phyloP scores from a whole-genome alignment of 2,113 vertebrate species.

The Hoplias malabaricus region DNA sequence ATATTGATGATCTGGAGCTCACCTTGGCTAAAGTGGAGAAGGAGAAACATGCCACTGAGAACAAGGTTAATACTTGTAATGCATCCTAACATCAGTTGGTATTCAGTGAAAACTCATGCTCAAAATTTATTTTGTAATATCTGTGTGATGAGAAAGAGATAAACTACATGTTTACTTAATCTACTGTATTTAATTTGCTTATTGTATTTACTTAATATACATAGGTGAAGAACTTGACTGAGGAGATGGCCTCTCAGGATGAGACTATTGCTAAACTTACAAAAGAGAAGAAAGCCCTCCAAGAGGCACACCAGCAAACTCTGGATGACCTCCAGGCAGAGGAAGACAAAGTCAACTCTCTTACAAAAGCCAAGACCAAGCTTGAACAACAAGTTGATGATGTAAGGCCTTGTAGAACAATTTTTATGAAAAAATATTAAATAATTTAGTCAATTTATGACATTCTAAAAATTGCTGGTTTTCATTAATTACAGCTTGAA shows the following conservation, averaged over 20 bases:
- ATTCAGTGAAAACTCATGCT: background rate
- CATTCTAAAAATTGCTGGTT: background rate
- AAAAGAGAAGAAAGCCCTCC: slow-evolving; percentile 78
- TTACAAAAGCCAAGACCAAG: slow-evolving; percentile 41
- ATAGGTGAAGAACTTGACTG: background rate
- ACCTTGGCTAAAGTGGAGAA: slow-evolving; percentile 41
- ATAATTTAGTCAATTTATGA: background rate
- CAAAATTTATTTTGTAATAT: background rate
- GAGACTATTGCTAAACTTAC: slow-evolving; percentile 45
- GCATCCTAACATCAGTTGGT: background rate
- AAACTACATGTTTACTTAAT: no score
- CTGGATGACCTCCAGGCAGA: slow-evolving; percentile 72
- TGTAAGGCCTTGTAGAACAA: slow-evolving; percentile 8
- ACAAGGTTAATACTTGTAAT: background rate
- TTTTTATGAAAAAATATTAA: background rate
- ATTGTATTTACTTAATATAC: background rate
- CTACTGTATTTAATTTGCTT: no score
- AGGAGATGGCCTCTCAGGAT: slow-evolving; percentile 9
- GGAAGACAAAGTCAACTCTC: slow-evolving; percentile 57
- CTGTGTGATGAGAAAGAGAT: background rate
- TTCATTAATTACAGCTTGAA: slow-evolving; percentile 76
- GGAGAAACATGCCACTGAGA: slow-evolving; percentile 21
- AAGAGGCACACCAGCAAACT: slow-evolving; percentile 55
- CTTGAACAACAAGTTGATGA: slow-evolving; percentile 52
- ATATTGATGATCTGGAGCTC: slow-evolving; percentile 46